Base-by-base conservation (phyloP, 2,797 vertebrate species). In the Sebastiscus albofasciatus region DNA sequence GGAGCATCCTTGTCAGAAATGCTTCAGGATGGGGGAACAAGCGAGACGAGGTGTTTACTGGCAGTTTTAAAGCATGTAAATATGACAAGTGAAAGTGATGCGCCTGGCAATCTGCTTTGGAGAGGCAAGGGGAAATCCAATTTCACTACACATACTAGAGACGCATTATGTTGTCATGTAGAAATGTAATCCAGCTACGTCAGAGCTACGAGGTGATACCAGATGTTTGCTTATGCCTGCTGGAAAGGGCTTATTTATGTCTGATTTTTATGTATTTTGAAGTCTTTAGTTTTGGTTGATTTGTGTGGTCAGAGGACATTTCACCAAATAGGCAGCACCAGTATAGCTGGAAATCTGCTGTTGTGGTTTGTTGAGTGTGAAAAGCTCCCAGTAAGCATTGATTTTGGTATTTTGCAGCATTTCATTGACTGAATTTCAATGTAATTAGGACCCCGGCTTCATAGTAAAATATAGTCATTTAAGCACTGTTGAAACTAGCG, bases 111-210 rank as follows among this genome's bases (percentile, higher is more conserved):
- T 74, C 79, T 84, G 77, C 70, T 84, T 64, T 73, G 58, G 69
- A 79, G 42, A 79, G 29, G 16, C 14, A 73, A 49, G 14, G 2
- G 18, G 68, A 73, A 67, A 80, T 76, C 70, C 75, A 86, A 73
- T 87, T 82, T 76, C 56, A 68, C 56, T n/a, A 26, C 68, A 79
- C 72, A 60, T 39, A 74, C 49, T 67, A 75, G 79, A 90, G 77
- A 55, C 7, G 29, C 76, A 77, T 85, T 83, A 81, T 76, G 81
- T 58, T 77, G 81, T 75, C 73, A 65, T 18, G 67, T 72, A 20
- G 72, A 26, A 68, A 62, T 69, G 55, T 67, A 72, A 79, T 74
- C 75, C 70, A 75, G 72, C 74, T 49, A 2, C 39, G 52, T 69
- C 62, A 54, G 29, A 77, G 58, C 59, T 3, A 52, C 18, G 2